A percentile compares a stretch with the other conserved stretches of the same genome.
Evolutionary conservation across 1,140 invertebrate genomes (phyloP).

Genomic region (Aplysia californica): DNA sequence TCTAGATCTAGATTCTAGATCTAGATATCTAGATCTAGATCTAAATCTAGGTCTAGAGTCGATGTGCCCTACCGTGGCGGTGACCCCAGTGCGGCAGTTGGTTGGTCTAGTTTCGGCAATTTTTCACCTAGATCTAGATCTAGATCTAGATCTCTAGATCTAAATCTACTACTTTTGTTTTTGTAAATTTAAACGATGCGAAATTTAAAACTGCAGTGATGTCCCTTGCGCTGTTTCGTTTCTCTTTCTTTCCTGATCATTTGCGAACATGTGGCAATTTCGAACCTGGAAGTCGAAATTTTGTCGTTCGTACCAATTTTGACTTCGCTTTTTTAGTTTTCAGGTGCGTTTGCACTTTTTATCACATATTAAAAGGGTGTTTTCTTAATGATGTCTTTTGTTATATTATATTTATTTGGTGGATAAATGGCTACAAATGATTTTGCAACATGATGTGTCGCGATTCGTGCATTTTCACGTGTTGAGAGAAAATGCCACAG

Average conservation of each 20-base stretch:
- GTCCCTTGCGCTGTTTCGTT: neutral
- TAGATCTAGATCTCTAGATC: neutral
- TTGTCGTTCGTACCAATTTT: neutral
- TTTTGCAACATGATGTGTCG: no score
- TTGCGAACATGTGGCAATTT: no score
- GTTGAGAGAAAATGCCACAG: no score
- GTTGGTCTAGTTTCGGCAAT: neutral
- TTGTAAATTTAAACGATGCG: neutral
- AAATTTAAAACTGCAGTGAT: neutral
- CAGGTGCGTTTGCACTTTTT: no score
- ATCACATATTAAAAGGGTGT: no score
- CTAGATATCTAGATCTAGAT: neutral
- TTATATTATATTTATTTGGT: neutral
- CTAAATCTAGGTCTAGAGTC: neutral
- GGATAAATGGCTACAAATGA: no score
- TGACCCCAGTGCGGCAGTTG: neutral
- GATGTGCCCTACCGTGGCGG: neutral
- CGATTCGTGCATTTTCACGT: no score
- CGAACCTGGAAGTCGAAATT: neutral
- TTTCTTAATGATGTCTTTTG: neutral
- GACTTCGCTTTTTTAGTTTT: neutral
- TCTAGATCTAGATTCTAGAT: neutral
- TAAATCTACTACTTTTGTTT: neutral
- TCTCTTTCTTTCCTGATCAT: neutral
- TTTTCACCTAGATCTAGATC: neutral